These are phyloP conservation scores for Microtus pennsylvanicus DNA, from an alignment of 2,113 vertebrate genomes.

Conservation along the genomic window DNA sequence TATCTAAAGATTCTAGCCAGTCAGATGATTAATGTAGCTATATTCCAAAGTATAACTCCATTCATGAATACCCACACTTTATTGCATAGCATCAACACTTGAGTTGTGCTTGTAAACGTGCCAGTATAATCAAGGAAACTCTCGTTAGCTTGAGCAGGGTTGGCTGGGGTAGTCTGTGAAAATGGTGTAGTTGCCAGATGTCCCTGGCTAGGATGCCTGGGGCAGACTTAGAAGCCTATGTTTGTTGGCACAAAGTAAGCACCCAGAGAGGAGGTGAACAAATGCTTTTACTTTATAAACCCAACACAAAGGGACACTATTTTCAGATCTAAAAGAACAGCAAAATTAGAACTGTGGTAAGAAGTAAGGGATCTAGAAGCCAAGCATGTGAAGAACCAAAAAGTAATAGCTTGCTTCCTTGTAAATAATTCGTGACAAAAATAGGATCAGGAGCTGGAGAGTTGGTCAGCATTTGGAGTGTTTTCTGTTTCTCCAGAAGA, in stretches of 20 bases:
- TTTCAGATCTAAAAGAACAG: slow-evolving; percentile 36
- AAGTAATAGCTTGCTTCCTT: background rate
- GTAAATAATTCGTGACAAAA: slow-evolving; percentile 45
- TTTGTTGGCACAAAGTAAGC: background rate
- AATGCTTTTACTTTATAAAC: slow-evolving; percentile 49
- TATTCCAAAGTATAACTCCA: background rate
- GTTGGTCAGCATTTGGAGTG: background rate
- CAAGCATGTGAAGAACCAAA: slow-evolving; percentile 30
- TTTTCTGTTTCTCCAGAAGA: background rate
- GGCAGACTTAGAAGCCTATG: slow-evolving; percentile 19
- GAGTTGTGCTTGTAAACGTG: slow-evolving; percentile 46
- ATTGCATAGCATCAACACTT: slow-evolving; percentile 18
- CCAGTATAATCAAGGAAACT: slow-evolving; percentile 38
- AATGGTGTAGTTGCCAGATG: slow-evolving; percentile 11
- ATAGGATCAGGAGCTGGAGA: background rate
- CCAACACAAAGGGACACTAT: slow-evolving; percentile 21
- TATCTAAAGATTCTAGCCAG: background rate
- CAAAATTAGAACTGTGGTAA: slow-evolving; percentile 7
- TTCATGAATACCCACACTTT: slow-evolving; percentile 34
- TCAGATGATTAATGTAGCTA: slow-evolving; percentile 35
- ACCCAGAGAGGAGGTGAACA: background rate
- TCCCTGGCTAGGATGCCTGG: background rate
- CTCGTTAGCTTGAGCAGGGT: slow-evolving; percentile 45
- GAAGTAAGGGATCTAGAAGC: slow-evolving; percentile 38
- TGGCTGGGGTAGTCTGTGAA: slow-evolving; percentile 49